Percentiles rank a stretch among this genome's conserved stretches.
Conservation (phyloP, 2,888 invertebrate species). For the Philereme vetulata region DNA sequence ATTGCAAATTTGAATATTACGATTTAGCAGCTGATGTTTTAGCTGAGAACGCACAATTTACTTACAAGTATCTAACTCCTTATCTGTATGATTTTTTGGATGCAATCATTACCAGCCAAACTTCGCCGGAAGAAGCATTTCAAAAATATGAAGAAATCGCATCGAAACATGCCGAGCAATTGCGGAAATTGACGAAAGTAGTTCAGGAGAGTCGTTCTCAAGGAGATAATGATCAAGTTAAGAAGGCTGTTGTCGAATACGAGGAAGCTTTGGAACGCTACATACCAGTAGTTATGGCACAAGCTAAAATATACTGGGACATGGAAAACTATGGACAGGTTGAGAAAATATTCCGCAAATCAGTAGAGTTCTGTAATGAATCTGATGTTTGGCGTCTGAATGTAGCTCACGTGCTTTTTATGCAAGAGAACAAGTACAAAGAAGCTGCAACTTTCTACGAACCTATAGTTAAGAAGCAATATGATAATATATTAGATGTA, state of each 20-base stretch:
- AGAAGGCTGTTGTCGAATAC: conserved; percentile 95
- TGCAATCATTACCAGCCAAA: conserved; percentile 98
- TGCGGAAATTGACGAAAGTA: conserved; percentile 96
- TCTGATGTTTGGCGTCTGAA: conserved; percentile 98
- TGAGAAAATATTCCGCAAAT: conserved; percentile 97
- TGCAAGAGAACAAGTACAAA: conserved; percentile 99
- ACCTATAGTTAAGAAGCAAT: conserved; percentile 97
- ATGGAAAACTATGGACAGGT: conserved; percentile 97
- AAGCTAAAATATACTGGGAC: conserved; percentile 99
- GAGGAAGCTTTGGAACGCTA: conserved; percentile 96
- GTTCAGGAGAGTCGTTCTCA: conserved; percentile 96
- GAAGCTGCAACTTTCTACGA: conserved; percentile 99
- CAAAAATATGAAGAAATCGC: conserved; percentile 97
- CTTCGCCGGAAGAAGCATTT: conserved; percentile 97
- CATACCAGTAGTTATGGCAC: conserved; percentile 99
- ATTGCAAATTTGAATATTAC: conserved; percentile 98
- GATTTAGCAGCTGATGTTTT: conserved; percentile 98
- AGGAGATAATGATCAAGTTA: conserved; percentile 94
- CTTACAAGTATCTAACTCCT: conserved; percentile 96
- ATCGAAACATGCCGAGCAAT: conserved; percentile 93
- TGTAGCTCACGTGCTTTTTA: conserved; percentile 99
- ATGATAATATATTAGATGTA: conserved; percentile 96
- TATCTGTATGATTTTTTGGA: conserved; percentile 98
- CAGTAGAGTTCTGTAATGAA: conserved; percentile 98
- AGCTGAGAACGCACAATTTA: conserved; percentile 98